phyloP scores from a whole-genome alignment of 64 coral and sea anemone species.

The Pocillopora damicornis region DNA sequence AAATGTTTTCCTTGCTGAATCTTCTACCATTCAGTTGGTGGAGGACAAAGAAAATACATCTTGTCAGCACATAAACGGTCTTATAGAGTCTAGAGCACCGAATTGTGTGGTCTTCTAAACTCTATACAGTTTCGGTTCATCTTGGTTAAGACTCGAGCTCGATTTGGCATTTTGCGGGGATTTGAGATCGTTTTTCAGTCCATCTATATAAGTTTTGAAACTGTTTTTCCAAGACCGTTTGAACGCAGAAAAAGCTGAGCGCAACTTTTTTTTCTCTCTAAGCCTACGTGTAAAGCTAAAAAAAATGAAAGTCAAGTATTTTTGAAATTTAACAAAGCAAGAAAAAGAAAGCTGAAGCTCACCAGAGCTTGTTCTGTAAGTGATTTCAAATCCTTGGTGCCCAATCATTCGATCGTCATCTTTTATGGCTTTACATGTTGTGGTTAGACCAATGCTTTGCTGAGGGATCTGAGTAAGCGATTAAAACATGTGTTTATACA shows the following conservation, averaged over 20 bases:
- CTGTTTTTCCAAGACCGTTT: no score
- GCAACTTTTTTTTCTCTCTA: no score
- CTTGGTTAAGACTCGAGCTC: no score
- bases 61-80: not conserved
- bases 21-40: not conserved
- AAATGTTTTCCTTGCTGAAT: not conserved
- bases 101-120: no score
- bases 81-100: not conserved
- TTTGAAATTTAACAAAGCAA: not conserved
- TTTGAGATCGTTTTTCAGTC: no score
- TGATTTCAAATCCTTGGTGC: slow-evolving; percentile 11
- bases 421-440: slow-evolving; percentile 6
- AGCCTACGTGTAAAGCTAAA: no score
- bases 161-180: no score
- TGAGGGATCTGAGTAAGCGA: not conserved
- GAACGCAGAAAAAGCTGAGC: no score
- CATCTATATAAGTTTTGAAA: no score
- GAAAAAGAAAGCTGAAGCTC: not conserved
- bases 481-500: not conserved
- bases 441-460: slow-evolving; percentile 8
- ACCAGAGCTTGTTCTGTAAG: slow-evolving; percentile 18
- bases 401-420: not conserved
- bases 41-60: not conserved
- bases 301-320: not conserved
- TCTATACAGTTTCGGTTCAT: no score